Conservation (phyloP, 2,888 invertebrate genomes). For the Stenurella melanura region DNA sequence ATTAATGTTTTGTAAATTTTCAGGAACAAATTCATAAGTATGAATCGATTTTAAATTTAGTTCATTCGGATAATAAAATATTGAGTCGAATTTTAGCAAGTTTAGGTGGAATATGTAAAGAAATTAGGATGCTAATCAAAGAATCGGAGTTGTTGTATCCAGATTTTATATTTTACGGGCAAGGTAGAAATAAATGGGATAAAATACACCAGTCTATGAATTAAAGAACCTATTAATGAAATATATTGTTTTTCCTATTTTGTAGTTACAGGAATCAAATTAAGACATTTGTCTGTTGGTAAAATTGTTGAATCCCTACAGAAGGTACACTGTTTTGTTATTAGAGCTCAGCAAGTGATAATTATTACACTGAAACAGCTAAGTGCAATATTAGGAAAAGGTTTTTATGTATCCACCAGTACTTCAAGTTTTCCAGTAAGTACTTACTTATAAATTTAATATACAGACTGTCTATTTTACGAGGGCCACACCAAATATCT, state of each 20-base stretch:
- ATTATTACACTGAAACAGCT: slow-evolving; percentile 85
- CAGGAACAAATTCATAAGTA: slow-evolving; percentile 75
- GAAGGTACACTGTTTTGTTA: slow-evolving; percentile 80
- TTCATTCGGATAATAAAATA: slow-evolving; percentile 88
- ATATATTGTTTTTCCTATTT: slow-evolving; percentile 20
- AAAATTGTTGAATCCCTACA: slow-evolving; percentile 79
- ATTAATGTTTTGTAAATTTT: slow-evolving; percentile 62
- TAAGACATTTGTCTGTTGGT: slow-evolving; percentile 71
- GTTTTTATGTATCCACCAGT: slow-evolving; percentile 66
- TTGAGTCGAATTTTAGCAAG: slow-evolving; percentile 87
- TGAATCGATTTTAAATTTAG: slow-evolving; percentile 80
- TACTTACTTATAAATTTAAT: too few relatives aligned
- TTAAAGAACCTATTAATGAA: too few relatives aligned
- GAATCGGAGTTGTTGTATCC: slow-evolving; percentile 81
- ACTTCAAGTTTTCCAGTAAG: slow-evolving; percentile 69
- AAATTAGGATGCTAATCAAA: slow-evolving; percentile 80
- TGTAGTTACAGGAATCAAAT: slow-evolving; percentile 65
- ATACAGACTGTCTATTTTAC: too few relatives aligned
- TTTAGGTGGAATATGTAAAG: slow-evolving; percentile 85
- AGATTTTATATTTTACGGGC: slow-evolving; percentile 81
- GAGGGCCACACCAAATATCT: too few relatives aligned
- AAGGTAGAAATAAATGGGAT: slow-evolving; percentile 71
- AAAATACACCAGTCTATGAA: too few relatives aligned
- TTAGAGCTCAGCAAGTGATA: slow-evolving; percentile 83
- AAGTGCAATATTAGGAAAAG: slow-evolving; percentile 79